Percentiles rank a stretch among this genome's conserved stretches.
These are phyloP conservation scores for Corydoras maculifer DNA, from an alignment of 2,113 vertebrate genomes.

Conservation along the genomic window DNA sequence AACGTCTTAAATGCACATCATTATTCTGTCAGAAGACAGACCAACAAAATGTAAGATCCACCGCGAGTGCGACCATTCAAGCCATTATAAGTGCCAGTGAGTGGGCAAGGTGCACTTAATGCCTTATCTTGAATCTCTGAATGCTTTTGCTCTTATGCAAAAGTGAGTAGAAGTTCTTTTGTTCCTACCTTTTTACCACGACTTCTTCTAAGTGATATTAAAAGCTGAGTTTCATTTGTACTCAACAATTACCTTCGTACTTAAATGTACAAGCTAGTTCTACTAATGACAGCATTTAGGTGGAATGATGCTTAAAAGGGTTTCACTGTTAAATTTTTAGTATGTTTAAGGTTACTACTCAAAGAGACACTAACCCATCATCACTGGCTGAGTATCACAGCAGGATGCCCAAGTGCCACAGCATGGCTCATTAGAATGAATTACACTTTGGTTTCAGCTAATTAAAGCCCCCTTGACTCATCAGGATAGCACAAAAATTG, in stretches of 20 bases:
- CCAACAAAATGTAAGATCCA: constrained; percentile 27
- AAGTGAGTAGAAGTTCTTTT: constrained; percentile 9
- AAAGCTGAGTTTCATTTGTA: constrained; percentile 24
- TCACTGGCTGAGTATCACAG: constrained; percentile 41
- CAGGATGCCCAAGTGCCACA: constrained; percentile 56
- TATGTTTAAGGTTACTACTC: neutral
- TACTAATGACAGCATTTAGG: constrained; percentile 20
- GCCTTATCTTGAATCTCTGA: constrained; percentile 35
- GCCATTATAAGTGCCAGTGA: constrained; percentile 38
- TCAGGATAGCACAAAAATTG: constrained; percentile 55
- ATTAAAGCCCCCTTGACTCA: constrained; percentile 58
- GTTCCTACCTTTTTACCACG: constrained; percentile 21
- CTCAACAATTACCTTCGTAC: constrained; percentile 17
- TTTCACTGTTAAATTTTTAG: neutral
- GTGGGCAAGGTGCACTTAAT: constrained; percentile 40
- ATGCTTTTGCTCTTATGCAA: constrained; percentile 33
- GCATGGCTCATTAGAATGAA: constrained; percentile 66
- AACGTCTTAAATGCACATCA: constrained; percentile 38
- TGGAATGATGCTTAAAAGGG: constrained; percentile 3
- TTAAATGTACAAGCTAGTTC: constrained; percentile 18
- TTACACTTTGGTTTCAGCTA: constrained; percentile 65
- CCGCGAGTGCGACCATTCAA: constrained; percentile 15
- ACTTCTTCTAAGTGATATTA: constrained; percentile 17
- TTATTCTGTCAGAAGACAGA: constrained; percentile 38
- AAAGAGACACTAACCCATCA: constrained; percentile 12